Conservation (phyloP, 2,888 invertebrate genomes). For the Lasioglossum vierecki region DNA sequence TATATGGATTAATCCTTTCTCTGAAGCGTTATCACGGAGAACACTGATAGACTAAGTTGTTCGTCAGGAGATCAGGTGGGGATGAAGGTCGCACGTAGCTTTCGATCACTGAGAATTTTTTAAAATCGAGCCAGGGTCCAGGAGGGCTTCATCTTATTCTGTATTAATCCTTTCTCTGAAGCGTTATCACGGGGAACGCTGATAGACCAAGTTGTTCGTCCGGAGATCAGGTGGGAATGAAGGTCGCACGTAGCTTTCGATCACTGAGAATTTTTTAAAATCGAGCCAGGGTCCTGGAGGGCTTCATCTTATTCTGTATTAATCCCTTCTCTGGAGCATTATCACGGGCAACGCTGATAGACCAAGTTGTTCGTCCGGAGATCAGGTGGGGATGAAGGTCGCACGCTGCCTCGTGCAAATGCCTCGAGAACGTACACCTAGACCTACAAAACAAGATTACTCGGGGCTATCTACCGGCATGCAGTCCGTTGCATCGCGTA, state of each 20-base stretch:
- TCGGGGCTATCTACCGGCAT: slow-evolving; percentile 38
- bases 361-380: slow-evolving; percentile 57
- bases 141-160: not conserved
- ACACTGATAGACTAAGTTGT: slow-evolving; percentile 54
- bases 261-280: not conserved
- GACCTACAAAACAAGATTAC: slow-evolving; percentile 75
- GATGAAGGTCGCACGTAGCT: slow-evolving; percentile 78
- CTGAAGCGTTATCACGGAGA: slow-evolving; percentile 27
- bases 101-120: too few relatives aligned
- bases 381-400: slow-evolving; percentile 79
- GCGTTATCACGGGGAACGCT: slow-evolving; percentile 30
- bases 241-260: slow-evolving; percentile 76
- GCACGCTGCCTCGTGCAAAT: slow-evolving; percentile 66
- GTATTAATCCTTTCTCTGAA: slow-evolving; percentile 3
- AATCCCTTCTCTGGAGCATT: slow-evolving; percentile 25
- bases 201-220: slow-evolving; percentile 58
- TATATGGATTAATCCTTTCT: not conserved
- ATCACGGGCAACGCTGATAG: slow-evolving; percentile 32
- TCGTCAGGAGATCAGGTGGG: slow-evolving; percentile 69
- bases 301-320: not conserved
- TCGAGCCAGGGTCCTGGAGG: not conserved
- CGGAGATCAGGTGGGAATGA: slow-evolving; percentile 75
- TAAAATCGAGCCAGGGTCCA: not conserved
- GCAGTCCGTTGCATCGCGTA: slow-evolving; percentile 29
- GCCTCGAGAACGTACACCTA: slow-evolving; percentile 70